phyloP scores from a whole-genome alignment of 2,888 invertebrate genomes.

The Plusia festucae region DNA sequence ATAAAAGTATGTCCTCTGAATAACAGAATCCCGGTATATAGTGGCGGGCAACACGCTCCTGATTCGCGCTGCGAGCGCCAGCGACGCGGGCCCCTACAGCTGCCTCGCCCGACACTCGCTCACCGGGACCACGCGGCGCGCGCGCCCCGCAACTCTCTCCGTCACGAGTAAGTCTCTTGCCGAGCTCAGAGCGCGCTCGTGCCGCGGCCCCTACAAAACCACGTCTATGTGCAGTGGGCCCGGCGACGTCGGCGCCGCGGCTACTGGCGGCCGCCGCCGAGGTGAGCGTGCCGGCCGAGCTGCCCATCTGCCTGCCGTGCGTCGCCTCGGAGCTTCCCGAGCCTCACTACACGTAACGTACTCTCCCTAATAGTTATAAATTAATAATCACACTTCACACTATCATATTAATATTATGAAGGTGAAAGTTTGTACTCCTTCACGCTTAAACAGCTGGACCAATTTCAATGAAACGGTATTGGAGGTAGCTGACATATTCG shows the following conservation, averaged over 20 bases:
- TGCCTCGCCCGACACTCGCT: constrained; percentile 92
- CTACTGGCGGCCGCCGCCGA: constrained; percentile 87
- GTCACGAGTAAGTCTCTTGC: constrained; percentile 85
- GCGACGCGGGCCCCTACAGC: constrained; percentile 91
- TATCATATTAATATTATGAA: no score
- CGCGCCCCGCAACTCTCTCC: constrained; percentile 89
- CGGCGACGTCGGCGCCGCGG: constrained; percentile 87
- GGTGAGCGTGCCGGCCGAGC: constrained; percentile 87
- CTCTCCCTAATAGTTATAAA: not conserved
- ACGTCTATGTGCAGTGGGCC: constrained; percentile 52
- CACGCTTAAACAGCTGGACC: no score
- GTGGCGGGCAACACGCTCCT: constrained; percentile 74
- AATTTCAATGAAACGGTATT: no score
- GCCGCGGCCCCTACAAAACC: not conserved
- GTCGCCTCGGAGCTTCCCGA: constrained; percentile 91
- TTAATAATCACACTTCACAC: no score
- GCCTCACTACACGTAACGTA: constrained; percentile 90
- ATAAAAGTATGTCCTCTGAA: not conserved
- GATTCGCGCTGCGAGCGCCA: constrained; percentile 79
- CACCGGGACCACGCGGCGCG: constrained; percentile 91
- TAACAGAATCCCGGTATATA: constrained; percentile 73
- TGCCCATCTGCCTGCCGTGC: constrained; percentile 91
- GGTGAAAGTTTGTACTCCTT: no score
- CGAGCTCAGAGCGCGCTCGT: not conserved
- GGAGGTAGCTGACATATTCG: no score